phyloP scores from a whole-genome alignment of 2,797 vertebrate genomes.

The Sebastes steindachneri region DNA sequence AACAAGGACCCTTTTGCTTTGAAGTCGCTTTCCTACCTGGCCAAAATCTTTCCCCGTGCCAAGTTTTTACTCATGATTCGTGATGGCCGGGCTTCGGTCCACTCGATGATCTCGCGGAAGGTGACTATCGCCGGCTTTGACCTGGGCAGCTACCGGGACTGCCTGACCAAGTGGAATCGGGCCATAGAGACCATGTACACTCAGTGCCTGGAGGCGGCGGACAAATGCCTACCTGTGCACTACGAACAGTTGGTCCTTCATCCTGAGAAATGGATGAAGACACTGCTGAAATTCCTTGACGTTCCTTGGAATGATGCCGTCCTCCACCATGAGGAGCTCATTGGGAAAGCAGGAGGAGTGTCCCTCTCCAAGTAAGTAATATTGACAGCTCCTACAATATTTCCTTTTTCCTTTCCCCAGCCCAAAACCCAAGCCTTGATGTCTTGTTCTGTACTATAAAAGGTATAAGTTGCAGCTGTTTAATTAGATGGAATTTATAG shows the following conservation, averaged over 20 bases:
- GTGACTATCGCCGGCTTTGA: slow-evolving; percentile 99
- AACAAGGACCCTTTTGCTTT: slow-evolving; percentile 99
- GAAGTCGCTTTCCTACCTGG: slow-evolving; percentile 96
- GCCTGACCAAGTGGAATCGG: slow-evolving; percentile 98
- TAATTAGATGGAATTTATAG: not conserved
- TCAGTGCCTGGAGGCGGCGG: slow-evolving; percentile 93
- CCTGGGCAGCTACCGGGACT: slow-evolving; percentile 96
- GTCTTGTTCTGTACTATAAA: not conserved
- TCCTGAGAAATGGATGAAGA: slow-evolving; percentile 96
- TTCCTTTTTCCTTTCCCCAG: not conserved
- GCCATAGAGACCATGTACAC: slow-evolving; percentile 99
- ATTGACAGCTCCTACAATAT: not conserved
- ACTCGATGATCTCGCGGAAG: slow-evolving; percentile 98
- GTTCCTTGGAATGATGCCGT: slow-evolving; percentile 95
- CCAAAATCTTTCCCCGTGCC: slow-evolving; percentile 96
- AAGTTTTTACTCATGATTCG: slow-evolving; percentile 97
- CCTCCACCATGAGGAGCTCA: slow-evolving; percentile 96
- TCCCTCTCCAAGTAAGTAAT: slow-evolving; percentile 96
- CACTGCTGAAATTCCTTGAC: slow-evolving; percentile 91
- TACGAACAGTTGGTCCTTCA: slow-evolving; percentile 96
- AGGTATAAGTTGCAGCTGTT: not conserved
- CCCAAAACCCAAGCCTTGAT: not conserved
- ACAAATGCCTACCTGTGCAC: slow-evolving; percentile 92
- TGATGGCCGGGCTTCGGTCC: slow-evolving; percentile 95
- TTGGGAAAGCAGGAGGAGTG: slow-evolving; percentile 96